Percentiles rank a stretch among this genome's conserved stretches.
Evolutionary conservation across 2,797 vertebrate genomes (phyloP).

Genomic region (Hippoglossus hippoglossus): DNA sequence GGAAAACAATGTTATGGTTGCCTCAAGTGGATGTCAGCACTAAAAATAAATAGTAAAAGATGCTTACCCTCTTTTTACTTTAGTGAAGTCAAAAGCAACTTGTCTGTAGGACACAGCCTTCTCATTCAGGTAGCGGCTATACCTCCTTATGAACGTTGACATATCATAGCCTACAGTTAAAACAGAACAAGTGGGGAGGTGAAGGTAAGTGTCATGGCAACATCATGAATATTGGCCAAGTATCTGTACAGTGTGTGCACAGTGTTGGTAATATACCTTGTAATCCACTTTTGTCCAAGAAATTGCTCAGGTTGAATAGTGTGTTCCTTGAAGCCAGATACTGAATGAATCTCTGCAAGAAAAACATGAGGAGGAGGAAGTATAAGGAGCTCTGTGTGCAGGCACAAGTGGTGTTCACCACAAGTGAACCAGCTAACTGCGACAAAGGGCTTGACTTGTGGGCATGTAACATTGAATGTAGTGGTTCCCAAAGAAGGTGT

Average conservation of each 20-base stretch:
- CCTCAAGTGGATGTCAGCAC: neutral
- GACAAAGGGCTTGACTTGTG: neutral
- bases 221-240: neutral
- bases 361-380: conserved; percentile 31
- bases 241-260: neutral
- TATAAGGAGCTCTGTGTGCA: conserved; percentile 14
- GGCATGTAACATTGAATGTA: neutral
- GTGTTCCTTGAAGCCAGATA: conserved; percentile 98
- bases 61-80: conserved; percentile 97
- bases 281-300: conserved; percentile 97
- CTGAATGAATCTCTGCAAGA: conserved; percentile 93
- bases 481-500: neutral
- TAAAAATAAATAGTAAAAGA: conserved; percentile 7
- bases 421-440: neutral
- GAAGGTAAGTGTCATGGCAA: neutral
- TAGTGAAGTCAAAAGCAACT: conserved; percentile 97
- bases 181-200: conserved; percentile 9
- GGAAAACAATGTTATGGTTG: neutral
- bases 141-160: conserved; percentile 94
- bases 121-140: conserved; percentile 96
- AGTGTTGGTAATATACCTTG: conserved; percentile 86
- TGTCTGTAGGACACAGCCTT: conserved; percentile 98
- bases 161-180: conserved; percentile 90
- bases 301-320: conserved; percentile 97
- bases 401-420: conserved; percentile 3